Evolutionary conservation across 2,888 invertebrate species (phyloP), one percentile per base, ranked within the genome.

Genomic region (Volucella zonaria): DNA sequence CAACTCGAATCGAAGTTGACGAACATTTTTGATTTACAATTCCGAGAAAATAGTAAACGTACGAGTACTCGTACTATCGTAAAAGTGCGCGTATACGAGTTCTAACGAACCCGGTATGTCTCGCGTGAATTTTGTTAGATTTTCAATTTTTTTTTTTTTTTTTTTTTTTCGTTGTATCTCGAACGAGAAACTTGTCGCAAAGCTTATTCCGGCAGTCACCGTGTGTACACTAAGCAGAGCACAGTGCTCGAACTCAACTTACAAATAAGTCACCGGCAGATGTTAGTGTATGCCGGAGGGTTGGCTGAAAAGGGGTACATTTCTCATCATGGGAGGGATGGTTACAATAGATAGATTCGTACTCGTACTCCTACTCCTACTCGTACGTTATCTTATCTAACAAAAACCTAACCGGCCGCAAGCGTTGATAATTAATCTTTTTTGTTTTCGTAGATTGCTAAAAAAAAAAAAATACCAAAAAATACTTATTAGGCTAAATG

Each of bases 401-500:
- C 75, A 66, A 74, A 74, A 74, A 82, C 54, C 68, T 42, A 78
- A 76, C 83, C 75, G 59, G 62, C 31, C 73, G 49, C 70, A 74
- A 66, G 67, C 71, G 70, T 70, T 79, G 75, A 75, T 79, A 83
- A 78, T 70, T 83, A 83, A 83, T 79, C 75, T 75, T 12, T 15
- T 61, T 23, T 23, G 23, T 1, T 23, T 64, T 70, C 56, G 51
- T 70, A n/a, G 58, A 79, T 66, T 64, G 52, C 38, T 45, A 52
- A 59, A n/a, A 15, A 67, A 59, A 51, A 45, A 18, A 31, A 74
- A 47, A 77, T 42, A 43, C 12, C n/a, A 9, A 59, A 59, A 42
- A 15, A 49, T 61, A 42, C 9, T 75, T 42, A 38, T 67, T 15
- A 54, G 23, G 54, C 54, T 43, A 23, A 8, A 10, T 54, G 51